Evolutionary conservation across 2,888 invertebrate genomes (phyloP).

Genomic region (Lithophane socia): DNA sequence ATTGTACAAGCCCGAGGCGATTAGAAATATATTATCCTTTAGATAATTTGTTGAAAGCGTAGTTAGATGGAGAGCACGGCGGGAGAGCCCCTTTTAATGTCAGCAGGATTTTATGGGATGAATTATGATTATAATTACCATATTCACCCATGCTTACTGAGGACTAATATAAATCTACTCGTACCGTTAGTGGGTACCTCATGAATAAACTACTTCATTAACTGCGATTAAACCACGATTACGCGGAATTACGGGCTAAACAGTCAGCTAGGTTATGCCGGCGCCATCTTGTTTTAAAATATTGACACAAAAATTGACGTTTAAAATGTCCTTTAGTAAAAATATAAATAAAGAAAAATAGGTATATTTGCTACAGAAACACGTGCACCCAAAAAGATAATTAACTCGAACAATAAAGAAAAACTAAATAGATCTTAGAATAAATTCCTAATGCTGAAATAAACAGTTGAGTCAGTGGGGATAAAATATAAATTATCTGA

Average conservation of each 20-base stretch:
- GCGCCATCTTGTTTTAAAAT: neutral
- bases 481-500: too few species aligned
- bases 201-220: conserved; percentile 17
- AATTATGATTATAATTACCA: conserved; percentile 19
- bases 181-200: neutral
- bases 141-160: conserved; percentile 8
- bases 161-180: conserved; percentile 12
- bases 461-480: too few species aligned
- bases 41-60: conserved; percentile 1
- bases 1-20: neutral
- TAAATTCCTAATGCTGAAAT: too few species aligned
- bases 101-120: conserved; percentile 1
- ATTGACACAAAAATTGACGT: neutral
- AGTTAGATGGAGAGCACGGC: neutral
- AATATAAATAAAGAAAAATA: too few species aligned
- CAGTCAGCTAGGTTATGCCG: neutral
- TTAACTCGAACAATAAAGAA: too few species aligned
- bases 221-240: conserved; percentile 11
- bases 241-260: neutral
- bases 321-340: neutral
- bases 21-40: neutral
- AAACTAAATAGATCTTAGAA: too few species aligned
- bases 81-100: conserved; percentile 9
- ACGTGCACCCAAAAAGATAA: too few species aligned
- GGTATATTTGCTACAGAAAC: too few species aligned